phyloP scores from a whole-genome alignment of 2,113 vertebrate genomes.

The Chaenogobius annularis region DNA sequence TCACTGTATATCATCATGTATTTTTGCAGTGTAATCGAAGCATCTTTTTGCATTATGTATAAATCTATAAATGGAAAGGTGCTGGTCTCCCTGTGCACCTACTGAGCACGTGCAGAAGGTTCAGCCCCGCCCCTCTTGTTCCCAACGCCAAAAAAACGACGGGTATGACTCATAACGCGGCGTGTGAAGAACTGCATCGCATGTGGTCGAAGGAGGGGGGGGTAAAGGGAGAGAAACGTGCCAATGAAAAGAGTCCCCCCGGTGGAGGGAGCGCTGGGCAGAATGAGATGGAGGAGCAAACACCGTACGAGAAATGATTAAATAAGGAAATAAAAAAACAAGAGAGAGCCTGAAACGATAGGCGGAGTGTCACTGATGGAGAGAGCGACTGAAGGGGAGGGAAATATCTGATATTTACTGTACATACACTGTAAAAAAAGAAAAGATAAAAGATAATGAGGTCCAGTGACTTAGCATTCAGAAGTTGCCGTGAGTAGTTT shows the following conservation, averaged over 20 bases:
- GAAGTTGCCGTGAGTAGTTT: too few species aligned
- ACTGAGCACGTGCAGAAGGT: constrained; percentile 5
- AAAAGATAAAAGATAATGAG: too few species aligned
- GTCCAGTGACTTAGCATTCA: too few species aligned
- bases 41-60: constrained; percentile 1
- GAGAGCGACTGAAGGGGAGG: too few species aligned
- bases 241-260: constrained; percentile 37
- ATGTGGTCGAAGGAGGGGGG: neutral
- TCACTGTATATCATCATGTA: too few species aligned
- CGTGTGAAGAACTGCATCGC: constrained; percentile 50
- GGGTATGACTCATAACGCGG: constrained; percentile 62
- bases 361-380: too few species aligned
- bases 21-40: neutral
- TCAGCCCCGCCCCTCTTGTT: constrained; percentile 30
- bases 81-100: neutral
- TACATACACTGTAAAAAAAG: too few species aligned
- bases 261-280: constrained; percentile 6
- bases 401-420: too few species aligned
- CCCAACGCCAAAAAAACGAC: constrained; percentile 42
- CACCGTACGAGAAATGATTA: too few species aligned
- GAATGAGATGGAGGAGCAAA: neutral
- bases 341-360: too few species aligned
- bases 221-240: neutral
- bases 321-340: too few species aligned
- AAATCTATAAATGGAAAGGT: constrained; percentile 1